Conservation (phyloP, 1,140 invertebrate species). For the Ceratina calcarata region DNA sequence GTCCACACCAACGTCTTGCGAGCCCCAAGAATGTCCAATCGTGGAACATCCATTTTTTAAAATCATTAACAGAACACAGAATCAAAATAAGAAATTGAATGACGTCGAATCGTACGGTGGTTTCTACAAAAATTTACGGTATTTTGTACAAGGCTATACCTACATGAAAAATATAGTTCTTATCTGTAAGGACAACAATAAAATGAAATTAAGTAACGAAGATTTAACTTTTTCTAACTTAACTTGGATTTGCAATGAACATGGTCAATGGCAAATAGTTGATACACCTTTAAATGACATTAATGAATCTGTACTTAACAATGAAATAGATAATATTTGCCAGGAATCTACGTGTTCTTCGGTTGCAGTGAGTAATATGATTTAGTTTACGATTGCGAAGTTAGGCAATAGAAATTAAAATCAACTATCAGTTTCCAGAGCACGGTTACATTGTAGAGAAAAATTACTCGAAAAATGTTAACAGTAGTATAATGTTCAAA, state of each 20-base stretch:
- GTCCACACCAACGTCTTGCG: conserved; percentile 42
- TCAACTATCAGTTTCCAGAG: conserved; percentile 62
- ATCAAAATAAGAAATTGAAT: conserved; percentile 22
- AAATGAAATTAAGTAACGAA: conserved; percentile 28
- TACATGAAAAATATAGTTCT: conserved; percentile 59
- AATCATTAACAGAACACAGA: conserved; percentile 38
- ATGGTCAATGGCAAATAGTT: conserved; percentile 56
- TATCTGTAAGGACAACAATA: conserved; percentile 52
- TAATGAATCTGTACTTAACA: conserved; percentile 23
- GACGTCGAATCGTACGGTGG: not conserved
- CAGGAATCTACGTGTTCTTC: conserved; percentile 24
- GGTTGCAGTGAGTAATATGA: conserved; percentile 26
- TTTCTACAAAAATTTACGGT: conserved; percentile 40
- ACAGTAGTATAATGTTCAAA: conserved; percentile 72
- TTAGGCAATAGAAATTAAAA: not conserved
- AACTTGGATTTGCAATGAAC: conserved; percentile 66
- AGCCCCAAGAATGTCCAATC: conserved; percentile 51
- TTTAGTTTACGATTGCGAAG: not conserved
- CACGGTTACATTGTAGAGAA: conserved; percentile 72
- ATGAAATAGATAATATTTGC: conserved; percentile 50
- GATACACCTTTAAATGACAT: conserved; percentile 34
- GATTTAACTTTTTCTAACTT: conserved; percentile 41
- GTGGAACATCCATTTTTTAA: conserved; percentile 56
- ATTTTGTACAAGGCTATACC: conserved; percentile 53
- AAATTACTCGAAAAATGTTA: conserved; percentile 47